Evolutionary conservation across 2,888 invertebrate genomes (phyloP), one percentile per base, ranked within the genome.

Genomic region (Scaptomyza cyrtandrae): DNA sequence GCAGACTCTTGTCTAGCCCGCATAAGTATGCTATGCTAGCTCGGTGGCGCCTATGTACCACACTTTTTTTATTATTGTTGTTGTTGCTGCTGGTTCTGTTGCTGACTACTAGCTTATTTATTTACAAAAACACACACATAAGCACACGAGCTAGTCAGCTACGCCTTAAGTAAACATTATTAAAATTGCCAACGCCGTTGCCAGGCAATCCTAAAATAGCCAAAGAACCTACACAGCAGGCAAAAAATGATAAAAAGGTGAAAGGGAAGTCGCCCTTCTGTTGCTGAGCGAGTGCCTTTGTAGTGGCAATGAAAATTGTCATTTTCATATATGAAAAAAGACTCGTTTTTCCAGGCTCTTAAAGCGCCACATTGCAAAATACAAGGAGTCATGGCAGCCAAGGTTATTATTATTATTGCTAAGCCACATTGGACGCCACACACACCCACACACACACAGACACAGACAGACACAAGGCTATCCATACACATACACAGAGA

Each of bases 121-220:
- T 71, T 62, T 69, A 52, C 67, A 50, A 19, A 55, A 19, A 55
- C 57, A 45, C 14, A 49, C 43, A 50, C 19, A 31, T 9, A 31
- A 3, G 10, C 33, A 44, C 52, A 50, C 44, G 56, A 39, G 58
- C 67, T 73, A 62, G 69, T 65, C 70, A 69, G 74, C 74, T 78
- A 65, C 57, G 88, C 73, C 80, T 88, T 88, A 77, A 88, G 88
- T 86, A 86, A 88, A 86, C 88, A 86, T 88, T 86, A 86, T 86
- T 86, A 86, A 86, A 88, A 86, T 86, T 88, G 76, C 80, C 87
- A 77, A 64, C 84, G 73, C 71, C 74, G 79, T 80, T 78, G 82
- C 87, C 71, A 69, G 76, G 85, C 78, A 83, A 81, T 83, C 76
- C 87, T 74, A 81, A 84, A 84, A 84, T 84, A 84, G 78, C 86